These are phyloP conservation scores for Tragopan temminckii DNA, from an alignment of 2,797 vertebrate genomes.

Conservation along the genomic window DNA sequence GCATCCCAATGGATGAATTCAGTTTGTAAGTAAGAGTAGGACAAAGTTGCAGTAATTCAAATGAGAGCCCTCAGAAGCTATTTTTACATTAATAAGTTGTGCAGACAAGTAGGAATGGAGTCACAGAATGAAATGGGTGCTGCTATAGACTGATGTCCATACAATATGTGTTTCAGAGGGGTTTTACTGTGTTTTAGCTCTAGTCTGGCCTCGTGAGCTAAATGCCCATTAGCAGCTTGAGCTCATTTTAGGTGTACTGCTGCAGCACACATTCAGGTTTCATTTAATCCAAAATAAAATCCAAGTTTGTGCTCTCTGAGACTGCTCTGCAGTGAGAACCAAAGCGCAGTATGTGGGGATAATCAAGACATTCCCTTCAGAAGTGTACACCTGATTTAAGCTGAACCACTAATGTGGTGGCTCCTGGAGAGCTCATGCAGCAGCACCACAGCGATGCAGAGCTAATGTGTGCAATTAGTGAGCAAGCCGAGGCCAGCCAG, in stretches of 20 bases:
- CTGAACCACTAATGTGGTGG: background rate
- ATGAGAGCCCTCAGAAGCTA: background rate
- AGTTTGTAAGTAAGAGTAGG: background rate
- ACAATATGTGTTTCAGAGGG: background rate
- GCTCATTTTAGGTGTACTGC: background rate
- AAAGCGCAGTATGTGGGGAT: background rate
- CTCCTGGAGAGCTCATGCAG: background rate
- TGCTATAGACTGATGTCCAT: background rate
- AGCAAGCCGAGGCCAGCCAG: background rate
- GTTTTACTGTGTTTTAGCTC: background rate
- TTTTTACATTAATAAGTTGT: background rate
- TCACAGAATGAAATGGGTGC: background rate
- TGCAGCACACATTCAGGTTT: background rate
- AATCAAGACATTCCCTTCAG: background rate
- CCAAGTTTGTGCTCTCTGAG: background rate
- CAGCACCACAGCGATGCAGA: background rate
- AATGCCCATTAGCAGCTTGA: constrained; percentile 22
- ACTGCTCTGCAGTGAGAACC: background rate
- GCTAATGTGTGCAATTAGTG: background rate
- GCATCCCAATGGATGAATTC: background rate
- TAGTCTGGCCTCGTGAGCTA: background rate
- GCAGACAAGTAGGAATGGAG: background rate
- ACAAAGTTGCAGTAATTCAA: background rate
- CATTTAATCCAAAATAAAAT: background rate
- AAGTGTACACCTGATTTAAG: background rate